phyloP scores from a whole-genome alignment of 2,797 vertebrate genomes.

The Cichlasoma orientale region DNA sequence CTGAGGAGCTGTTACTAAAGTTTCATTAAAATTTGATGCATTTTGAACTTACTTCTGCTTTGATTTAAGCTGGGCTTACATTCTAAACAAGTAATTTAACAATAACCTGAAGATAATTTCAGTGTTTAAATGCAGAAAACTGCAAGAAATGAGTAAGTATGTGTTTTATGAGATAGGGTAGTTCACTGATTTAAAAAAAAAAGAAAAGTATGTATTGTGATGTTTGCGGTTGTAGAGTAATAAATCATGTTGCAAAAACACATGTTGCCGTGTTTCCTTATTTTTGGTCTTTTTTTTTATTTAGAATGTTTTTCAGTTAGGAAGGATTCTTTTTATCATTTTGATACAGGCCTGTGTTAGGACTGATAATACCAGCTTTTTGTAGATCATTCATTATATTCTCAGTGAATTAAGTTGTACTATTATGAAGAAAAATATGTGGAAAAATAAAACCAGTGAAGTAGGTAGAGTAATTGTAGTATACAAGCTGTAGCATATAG shows the following conservation, averaged over 20 bases:
- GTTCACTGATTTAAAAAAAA: constrained; percentile 28
- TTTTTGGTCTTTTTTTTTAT: background rate
- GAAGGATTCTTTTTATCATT: background rate
- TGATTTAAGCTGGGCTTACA: constrained; percentile 25
- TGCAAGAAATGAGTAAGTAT: constrained; percentile 18
- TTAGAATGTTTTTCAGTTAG: background rate
- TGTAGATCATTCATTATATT: background rate
- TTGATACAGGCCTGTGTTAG: no score
- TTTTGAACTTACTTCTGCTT: constrained; percentile 33
- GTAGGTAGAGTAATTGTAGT: background rate
- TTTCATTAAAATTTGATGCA: constrained; percentile 9
- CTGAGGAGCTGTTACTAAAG: constrained; percentile 6
- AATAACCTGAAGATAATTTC: constrained; percentile 16
- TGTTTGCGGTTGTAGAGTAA: constrained; percentile 66
- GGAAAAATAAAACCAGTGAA: background rate
- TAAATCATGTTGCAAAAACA: constrained; percentile 63
- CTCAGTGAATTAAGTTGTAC: background rate
- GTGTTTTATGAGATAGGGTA: constrained; percentile 53
- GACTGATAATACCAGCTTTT: background rate
- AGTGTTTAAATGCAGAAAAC: constrained; percentile 22
- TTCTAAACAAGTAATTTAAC: constrained; percentile 24
- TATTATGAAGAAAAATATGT: background rate
- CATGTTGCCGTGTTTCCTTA: background rate
- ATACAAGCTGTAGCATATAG: background rate
- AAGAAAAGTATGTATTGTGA: constrained; percentile 61